Conservation (phyloP, 2,113 vertebrate genomes). For the Pelusios castaneus region DNA sequence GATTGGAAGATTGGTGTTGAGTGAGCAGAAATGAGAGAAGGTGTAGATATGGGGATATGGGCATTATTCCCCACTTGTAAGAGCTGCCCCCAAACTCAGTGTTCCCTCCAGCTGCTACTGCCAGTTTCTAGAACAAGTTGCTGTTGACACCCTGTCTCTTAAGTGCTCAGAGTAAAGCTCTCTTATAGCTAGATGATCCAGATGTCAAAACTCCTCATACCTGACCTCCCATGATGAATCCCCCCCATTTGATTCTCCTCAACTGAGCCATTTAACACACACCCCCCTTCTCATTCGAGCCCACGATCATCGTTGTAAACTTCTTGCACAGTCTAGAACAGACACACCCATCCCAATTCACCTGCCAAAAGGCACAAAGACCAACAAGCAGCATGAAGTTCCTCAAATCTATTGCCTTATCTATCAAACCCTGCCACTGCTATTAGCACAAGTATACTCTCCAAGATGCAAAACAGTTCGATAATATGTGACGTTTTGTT, state of each 20-base stretch:
- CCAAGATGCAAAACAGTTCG: neutral
- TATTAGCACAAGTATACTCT: neutral
- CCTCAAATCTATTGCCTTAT: neutral
- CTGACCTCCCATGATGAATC: neutral
- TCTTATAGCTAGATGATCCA: neutral
- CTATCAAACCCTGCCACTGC: neutral
- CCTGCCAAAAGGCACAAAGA: neutral
- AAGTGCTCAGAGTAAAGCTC: neutral
- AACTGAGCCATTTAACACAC: neutral
- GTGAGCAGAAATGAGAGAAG: neutral
- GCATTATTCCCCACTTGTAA: neutral
- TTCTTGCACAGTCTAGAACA: neutral
- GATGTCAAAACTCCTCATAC: neutral
- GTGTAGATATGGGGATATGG: neutral
- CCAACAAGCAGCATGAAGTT: neutral
- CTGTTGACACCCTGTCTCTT: neutral
- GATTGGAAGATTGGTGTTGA: conserved; percentile 18
- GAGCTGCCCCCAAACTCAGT: neutral
- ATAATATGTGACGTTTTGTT: neutral
- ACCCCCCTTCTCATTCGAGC: neutral
- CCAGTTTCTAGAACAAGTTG: neutral
- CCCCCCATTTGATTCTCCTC: neutral
- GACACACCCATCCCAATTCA: fast-evolving
- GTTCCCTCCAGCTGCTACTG: neutral
- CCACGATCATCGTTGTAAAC: neutral